Evolutionary conservation across 2,113 vertebrate genomes (phyloP), one percentile per base, ranked within the genome.

Genomic region (Mellivora capensis): DNA sequence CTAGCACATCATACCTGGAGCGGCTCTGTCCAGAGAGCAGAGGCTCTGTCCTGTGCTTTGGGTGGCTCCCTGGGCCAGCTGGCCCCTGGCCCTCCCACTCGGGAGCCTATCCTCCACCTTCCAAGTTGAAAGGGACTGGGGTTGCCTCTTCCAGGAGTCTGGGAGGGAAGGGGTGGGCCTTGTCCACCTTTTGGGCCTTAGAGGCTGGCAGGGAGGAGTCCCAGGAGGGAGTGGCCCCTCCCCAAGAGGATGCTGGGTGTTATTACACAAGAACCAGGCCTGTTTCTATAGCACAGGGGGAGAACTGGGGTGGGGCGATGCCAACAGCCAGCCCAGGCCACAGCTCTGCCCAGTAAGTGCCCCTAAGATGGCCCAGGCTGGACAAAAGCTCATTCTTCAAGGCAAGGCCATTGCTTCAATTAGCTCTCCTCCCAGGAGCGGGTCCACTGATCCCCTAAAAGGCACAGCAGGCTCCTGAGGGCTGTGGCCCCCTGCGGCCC

Each of bases 391-490:
- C 1, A 0, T 25, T 57, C 86, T 49, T 0, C 80, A 69, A 97
- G 93, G 83, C 79, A 71, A 81, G 91, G 42, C 97, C 74, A 91
- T 89, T 59, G 93, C 96, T 95, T 98, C 98, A 87, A 90, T 97
- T 49, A 97, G 91, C 42, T 95, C 0, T 4, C 0, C 9, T 42
- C 11, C 0, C 72, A 94, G 81, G 85, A 69, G 86, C 89, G 27
- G 96, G 71, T 4, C 18, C 74, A 77, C 1, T 91, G 91, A 97
- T 91, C 94, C 94, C 34, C 80, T 87, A 52, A 87, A 89, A 96
- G 96, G 90, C 96, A 61, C 96, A 87, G 97, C 97, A 97, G 0
- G 42, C 89, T 77, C 86, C 74, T 20, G 10, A 80, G 52, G 94
- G 17, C 23, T 90, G 44, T 2, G 37, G 77, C 37, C 42, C 76